Evolutionary conservation across 2,888 invertebrate genomes (phyloP).

Genomic region (Diadegma fenestrale): DNA sequence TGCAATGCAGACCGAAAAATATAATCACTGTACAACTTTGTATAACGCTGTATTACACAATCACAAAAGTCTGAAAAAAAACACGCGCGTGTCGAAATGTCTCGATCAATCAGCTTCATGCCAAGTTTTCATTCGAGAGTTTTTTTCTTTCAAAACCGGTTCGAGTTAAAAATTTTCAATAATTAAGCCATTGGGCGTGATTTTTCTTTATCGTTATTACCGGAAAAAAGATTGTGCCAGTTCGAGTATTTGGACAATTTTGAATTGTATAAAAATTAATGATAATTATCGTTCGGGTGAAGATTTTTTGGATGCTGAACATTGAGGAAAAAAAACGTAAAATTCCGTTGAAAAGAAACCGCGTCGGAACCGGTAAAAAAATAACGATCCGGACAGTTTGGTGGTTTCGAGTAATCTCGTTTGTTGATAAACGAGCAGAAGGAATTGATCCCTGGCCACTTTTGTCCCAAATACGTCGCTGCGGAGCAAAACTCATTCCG

Average conservation of each 20-base stretch:
- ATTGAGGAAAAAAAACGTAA: background rate
- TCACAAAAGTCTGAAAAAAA: background rate
- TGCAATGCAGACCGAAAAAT: background rate
- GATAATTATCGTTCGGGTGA: background rate
- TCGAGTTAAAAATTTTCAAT: background rate
- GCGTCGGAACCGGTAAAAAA: conserved; percentile 21
- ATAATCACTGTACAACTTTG: conserved; percentile 4
- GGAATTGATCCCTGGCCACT: conserved; percentile 58
- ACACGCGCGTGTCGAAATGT: background rate
- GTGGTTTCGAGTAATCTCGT: conserved; percentile 19
- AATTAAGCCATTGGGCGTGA: background rate
- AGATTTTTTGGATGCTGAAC: background rate
- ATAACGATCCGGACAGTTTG: background rate
- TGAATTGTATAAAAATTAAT: background rate
- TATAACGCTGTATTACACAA: background rate
- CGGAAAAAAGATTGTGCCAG: background rate
- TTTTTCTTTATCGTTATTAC: background rate
- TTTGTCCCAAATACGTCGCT: conserved; percentile 67
- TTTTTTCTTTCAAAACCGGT: background rate
- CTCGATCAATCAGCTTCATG: background rate
- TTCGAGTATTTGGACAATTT: background rate
- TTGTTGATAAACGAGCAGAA: conserved; percentile 56
- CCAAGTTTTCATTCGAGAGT: background rate
- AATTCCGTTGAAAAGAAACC: background rate
- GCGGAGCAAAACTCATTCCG: conserved; percentile 36